These are phyloP conservation scores for Zophobas morio DNA, from an alignment of 1,140 invertebrate genomes.

Conservation along the genomic window DNA sequence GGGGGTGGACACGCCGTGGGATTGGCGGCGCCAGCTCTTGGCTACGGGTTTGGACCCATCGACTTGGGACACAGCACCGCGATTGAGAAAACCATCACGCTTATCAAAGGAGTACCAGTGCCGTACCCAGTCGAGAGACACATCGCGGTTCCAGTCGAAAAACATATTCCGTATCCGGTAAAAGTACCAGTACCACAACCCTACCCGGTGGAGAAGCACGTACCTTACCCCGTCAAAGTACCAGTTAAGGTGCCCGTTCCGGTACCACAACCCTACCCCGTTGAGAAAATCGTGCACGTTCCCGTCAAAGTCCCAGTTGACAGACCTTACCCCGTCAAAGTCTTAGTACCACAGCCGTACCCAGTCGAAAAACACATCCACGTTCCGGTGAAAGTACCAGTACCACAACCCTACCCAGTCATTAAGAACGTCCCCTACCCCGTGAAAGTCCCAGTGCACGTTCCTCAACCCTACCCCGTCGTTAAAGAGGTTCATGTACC, in stretches of 20 bases:
- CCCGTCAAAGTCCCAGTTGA: slow-evolving; percentile 79
- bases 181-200: slow-evolving; percentile 72
- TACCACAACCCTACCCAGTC: slow-evolving; percentile 82
- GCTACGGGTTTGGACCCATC: slow-evolving; percentile 60
- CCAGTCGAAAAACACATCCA: slow-evolving; percentile 77
- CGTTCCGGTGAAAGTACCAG: slow-evolving; percentile 78
- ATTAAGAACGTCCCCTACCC: slow-evolving; percentile 76
- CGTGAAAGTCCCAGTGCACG: slow-evolving; percentile 76
- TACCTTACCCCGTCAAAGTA: slow-evolving; percentile 72
- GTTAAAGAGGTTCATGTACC: slow-evolving; percentile 77
- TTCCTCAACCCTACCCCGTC: slow-evolving; percentile 76
- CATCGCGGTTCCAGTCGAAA: slow-evolving; percentile 74
- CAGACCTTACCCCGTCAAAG: slow-evolving; percentile 77
- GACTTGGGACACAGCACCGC: slow-evolving; percentile 66
- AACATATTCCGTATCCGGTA: slow-evolving; percentile 70
- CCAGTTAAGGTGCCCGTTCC: slow-evolving; percentile 76
- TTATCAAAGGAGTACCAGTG: slow-evolving; percentile 65
- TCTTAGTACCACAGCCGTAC: slow-evolving; percentile 73
- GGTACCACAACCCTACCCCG: slow-evolving; percentile 71
- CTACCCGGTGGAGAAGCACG: slow-evolving; percentile 73
- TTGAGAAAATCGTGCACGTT: slow-evolving; percentile 75
- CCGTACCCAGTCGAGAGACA: slow-evolving; percentile 75
- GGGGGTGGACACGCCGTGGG: slow-evolving; percentile 66
- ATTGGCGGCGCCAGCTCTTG: slow-evolving; percentile 57
- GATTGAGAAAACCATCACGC: slow-evolving; percentile 74